Base-by-base conservation (phyloP, 2,113 vertebrate genomes). In the Brachirus orientalis region DNA sequence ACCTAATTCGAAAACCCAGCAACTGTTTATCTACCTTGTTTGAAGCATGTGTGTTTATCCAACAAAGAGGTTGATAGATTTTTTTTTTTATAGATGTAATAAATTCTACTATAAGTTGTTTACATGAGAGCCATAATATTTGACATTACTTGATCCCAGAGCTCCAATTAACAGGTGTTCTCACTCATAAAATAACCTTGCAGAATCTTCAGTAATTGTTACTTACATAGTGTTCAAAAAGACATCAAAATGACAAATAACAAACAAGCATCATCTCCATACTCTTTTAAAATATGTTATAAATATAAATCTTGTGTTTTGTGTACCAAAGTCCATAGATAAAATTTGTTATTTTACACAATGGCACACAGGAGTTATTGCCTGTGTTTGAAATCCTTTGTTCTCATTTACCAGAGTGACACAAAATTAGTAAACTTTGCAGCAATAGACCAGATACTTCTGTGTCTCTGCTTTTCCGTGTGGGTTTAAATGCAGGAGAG, bases 111-210 rank as follows among this genome's bases (percentile, higher is more conserved):
- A 6, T 6, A 28, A 28, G 28, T 28, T 28, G 28, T 28, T 28
- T 28, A 28, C 28, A 28, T 2, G 28, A 28, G 28, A 28, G 28
- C 28, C 3, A 6, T 28, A 28, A 28, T 28, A 28, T 33, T 38
- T 55, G 3, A 67, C 22, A 20, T 2, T 0, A 0, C 43, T 62
- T 6, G 5, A 18, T 41, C 51, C 58, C 36, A 40, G 13, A 72
- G 48, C 41, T 40, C 12, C 4, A 50, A 22, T 75, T 59, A 48
- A 51, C 22, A 40, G 48, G 28, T n/a, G 8, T n/a, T 47, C 71
- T 38, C 40, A 44, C 63, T 37, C n/a, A 12, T 37, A 17, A 47
- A 62, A 61, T 36, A 36, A 10, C 12, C 5, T 8, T 0, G 11
- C 28, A 17, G 38, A 56, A 10, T 37, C 28, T 43, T 36, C 3